These are phyloP conservation scores for Cacatua alba DNA, from an alignment of 2,113 vertebrate species.

Conservation along the genomic window DNA sequence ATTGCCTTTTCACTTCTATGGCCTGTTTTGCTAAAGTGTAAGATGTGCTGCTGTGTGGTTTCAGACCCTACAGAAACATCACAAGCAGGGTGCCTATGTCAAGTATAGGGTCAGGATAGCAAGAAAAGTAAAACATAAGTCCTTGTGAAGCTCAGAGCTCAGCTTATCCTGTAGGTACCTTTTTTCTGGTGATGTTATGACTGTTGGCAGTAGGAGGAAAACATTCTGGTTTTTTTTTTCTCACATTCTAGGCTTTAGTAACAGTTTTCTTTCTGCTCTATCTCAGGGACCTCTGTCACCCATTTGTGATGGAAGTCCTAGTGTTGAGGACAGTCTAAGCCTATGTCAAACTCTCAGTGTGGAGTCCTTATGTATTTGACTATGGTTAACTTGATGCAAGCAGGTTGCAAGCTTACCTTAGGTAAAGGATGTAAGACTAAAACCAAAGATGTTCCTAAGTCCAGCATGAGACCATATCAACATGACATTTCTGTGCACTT, in stretches of 20 bases:
- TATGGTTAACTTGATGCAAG: too few species aligned
- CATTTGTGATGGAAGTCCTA: not conserved
- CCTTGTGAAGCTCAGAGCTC: not conserved
- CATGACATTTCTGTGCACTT: not conserved
- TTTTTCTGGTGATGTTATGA: not conserved
- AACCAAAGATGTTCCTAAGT: too few species aligned
- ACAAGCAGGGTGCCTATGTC: not conserved
- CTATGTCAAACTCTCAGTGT: not conserved
- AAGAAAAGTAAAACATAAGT: not conserved
- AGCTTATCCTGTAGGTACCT: not conserved
- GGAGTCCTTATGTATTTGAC: not conserved
- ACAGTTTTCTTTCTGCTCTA: not conserved
- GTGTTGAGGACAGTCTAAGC: not conserved
- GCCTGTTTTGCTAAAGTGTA: not conserved
- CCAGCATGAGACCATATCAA: not conserved
- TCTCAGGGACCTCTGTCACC: not conserved
- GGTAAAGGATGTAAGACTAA: not conserved
- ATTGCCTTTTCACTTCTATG: not conserved
- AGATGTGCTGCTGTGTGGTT: not conserved
- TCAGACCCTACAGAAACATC: not conserved
- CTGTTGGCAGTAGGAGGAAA: not conserved
- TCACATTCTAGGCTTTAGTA: not conserved
- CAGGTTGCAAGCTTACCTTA: too few species aligned
- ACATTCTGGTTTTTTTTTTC: not conserved
- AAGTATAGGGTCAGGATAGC: not conserved